Evolutionary conservation across 2,888 invertebrate genomes (phyloP), one percentile per base, ranked within the genome.

Genomic region (Meteorus colon): DNA sequence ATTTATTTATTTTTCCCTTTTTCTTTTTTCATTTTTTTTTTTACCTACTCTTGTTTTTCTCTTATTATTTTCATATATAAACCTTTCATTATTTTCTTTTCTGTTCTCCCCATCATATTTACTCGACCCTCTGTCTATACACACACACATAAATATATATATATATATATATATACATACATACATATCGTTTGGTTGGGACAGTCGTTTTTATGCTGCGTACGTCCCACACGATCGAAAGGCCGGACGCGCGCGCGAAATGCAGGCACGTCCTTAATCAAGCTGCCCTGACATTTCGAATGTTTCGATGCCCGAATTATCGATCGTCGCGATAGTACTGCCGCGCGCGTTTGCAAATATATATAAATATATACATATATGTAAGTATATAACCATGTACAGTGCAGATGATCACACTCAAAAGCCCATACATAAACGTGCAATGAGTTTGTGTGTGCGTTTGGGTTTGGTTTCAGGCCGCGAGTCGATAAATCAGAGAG

Each of bases 261-360:
- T 55, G 63, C 65, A 76, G 72, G 72, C 76, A 73, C 73, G 37
- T 76, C 76, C 76, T 76, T 76, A 76, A 76, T 69, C 73, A 76
- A 76, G 37, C 65, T 41, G 68, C 73, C 24, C 24, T 76, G 76
- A 76, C 76, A 76, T 76, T 76, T 76, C 69, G 65, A 76, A 76
- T 76, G 76, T 76, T 76, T 73, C 76, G 73, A 76, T 76, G 65
- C 76, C 69, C 76, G 73, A 76, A 76, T 76, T 76, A 76, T 76
- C 76, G 76, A 76, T 76, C 76, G 73, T 73, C 45, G 55, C 63
- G 73, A 76, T 76, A 63, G 73, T 51, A 59, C 24, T 27, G 31
- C 51, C 72, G 71, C 75, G 24, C 19, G 63, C 16, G 48, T 70
- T 29, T 19, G 24, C 48, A 29, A n/a, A 45, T 74, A 71, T 71